Conservation (phyloP, 2,113 vertebrate species). For the Redunca redunca region DNA sequence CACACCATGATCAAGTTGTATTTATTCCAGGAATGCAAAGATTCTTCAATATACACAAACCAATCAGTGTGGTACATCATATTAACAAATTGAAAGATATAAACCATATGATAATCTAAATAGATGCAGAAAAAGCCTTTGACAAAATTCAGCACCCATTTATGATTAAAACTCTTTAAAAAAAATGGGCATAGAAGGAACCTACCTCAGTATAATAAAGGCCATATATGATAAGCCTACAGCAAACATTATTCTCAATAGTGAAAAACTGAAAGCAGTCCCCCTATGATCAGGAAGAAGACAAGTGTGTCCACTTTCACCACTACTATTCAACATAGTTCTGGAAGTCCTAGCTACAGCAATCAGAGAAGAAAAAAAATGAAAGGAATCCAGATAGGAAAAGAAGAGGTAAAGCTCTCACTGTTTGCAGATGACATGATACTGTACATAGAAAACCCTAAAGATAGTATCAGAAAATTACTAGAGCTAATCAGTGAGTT, state of each 20-base stretch:
- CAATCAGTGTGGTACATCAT: neutral
- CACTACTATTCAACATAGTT: neutral
- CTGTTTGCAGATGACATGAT: neutral
- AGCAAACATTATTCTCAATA: neutral
- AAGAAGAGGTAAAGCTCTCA: neutral
- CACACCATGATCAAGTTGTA: neutral
- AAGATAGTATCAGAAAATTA: neutral
- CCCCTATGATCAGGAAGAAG: neutral
- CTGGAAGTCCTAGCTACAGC: neutral
- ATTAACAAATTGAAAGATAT: neutral
- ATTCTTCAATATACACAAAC: neutral
- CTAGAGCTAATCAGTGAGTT: neutral
- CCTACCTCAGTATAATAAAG: neutral
- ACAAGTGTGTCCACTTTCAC: neutral
- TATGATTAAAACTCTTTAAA: neutral
- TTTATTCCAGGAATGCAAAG: neutral
- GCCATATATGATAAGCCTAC: neutral
- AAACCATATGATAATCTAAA: neutral
- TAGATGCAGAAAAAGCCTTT: neutral
- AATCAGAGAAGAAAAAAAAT: neutral
- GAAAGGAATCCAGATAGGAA: neutral
- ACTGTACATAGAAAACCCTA: neutral
- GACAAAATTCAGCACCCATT: neutral
- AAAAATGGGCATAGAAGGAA: neutral
- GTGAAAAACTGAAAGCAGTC: neutral